phyloP scores from a whole-genome alignment of 2,113 vertebrate species.

The Kryptolebias marmoratus region DNA sequence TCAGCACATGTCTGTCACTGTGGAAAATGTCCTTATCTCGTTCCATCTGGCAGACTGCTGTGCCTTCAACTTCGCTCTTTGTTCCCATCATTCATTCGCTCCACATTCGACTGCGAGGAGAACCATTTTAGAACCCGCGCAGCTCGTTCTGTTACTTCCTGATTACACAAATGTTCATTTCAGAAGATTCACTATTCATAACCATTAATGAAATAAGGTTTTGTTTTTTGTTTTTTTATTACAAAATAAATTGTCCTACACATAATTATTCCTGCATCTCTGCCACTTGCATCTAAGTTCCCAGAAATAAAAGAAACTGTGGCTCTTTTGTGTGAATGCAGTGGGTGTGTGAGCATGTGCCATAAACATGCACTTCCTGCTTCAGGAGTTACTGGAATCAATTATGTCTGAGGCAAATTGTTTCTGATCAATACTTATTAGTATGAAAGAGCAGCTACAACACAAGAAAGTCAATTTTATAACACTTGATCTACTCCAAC shows the following conservation, averaged over 20 bases:
- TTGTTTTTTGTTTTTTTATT: no score
- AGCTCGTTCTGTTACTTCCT: no score
- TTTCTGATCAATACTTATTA: not conserved
- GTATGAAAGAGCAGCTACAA: not conserved
- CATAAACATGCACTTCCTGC: constrained; percentile 32
- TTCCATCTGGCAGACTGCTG: constrained; percentile 31
- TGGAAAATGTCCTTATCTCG: constrained; percentile 50
- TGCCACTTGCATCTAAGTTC: not conserved
- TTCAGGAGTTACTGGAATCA: constrained; percentile 21
- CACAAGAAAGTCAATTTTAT: not conserved
- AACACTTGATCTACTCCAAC: not conserved
- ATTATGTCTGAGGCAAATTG: not conserved
- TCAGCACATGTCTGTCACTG: constrained; percentile 52
- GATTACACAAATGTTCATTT: no score
- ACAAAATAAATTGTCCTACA: no score
- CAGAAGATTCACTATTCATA: not conserved
- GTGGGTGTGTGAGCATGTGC: not conserved
- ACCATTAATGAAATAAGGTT: no score
- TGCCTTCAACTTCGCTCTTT: constrained; percentile 2
- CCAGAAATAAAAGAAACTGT: not conserved
- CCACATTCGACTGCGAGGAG: not conserved
- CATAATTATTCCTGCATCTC: no score
- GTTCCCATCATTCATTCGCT: not conserved
- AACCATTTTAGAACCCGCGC: no score
- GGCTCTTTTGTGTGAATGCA: not conserved